Evolutionary conservation across 2,888 invertebrate species (phyloP).

Genomic region (Psylliodes chrysocephalus): DNA sequence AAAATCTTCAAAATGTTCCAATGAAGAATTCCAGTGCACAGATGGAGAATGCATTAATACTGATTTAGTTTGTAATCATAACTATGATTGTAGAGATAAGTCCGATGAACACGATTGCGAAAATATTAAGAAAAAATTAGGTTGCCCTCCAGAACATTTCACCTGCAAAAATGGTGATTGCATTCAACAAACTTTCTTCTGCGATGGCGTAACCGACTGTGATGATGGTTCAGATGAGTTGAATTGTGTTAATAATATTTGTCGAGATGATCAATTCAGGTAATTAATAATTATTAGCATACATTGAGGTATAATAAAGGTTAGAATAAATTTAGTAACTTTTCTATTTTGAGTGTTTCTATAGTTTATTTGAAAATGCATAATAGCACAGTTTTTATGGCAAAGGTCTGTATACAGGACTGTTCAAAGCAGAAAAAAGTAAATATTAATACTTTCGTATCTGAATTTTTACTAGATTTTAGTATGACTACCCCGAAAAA

Average conservation of each 20-base stretch:
- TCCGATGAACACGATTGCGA: constrained; percentile 70
- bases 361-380: too few relatives aligned
- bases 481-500: too few relatives aligned
- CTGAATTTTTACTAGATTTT: too few relatives aligned
- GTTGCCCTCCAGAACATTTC: constrained; percentile 65
- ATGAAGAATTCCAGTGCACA: constrained; percentile 65
- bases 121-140: constrained; percentile 39
- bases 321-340: too few relatives aligned
- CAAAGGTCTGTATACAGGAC: too few relatives aligned
- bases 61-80: constrained; percentile 65
- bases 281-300: too few relatives aligned
- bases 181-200: constrained; percentile 64
- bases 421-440: too few relatives aligned
- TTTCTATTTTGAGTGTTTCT: too few relatives aligned
- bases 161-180: constrained; percentile 67
- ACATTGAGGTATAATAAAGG: too few relatives aligned
- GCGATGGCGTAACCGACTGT: constrained; percentile 68
- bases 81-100: constrained; percentile 68
- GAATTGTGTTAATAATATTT: constrained; percentile 58
- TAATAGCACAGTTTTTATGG: too few relatives aligned
- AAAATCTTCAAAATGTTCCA: constrained; percentile 58
- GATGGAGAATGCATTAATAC: constrained; percentile 60
- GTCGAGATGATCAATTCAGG: constrained; percentile 58
- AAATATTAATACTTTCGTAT: too few relatives aligned
- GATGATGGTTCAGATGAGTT: constrained; percentile 65